Base-by-base conservation (phyloP, 2,888 invertebrate species). In the Xylota sylvarum region DNA sequence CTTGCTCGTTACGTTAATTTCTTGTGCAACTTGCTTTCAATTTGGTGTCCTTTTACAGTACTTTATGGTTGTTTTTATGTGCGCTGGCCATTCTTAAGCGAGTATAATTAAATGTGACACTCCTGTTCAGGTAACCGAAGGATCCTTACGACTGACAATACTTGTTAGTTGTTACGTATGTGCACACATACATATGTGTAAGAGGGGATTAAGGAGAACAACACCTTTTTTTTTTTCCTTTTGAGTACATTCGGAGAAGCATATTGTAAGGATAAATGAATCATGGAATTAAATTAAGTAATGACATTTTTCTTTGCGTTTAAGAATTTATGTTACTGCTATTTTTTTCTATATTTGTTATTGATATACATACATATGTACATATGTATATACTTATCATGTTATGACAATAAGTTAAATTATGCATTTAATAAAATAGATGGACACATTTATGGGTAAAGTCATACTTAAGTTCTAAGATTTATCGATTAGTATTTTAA, bases 1-100 rank as follows among this genome's bases (percentile, higher is more conserved):
- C 69, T 79, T 48, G 69, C 80, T 84, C 84, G 74, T 84, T 84
- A 69, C 80, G 84, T 80, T 84, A 84, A 84, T 84, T 84, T 84
- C 80, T 80, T 84, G 74, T 74, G 84, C 69, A 58, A 80, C 56
- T 79, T 84, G 67, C 84, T 84, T 80, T 84, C 80, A 84, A 80
- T 80, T 84, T 74, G 67, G 74, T 84, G 84, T 80, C 74, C 79
- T 84, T 84, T 80, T 74, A 74, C 80, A 48, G 73, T 74, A 65
- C 80, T 84, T 84, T 80, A 84, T 74, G 69, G 62, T 12, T 64
- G 64, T 52, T 69, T 64, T 74, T 74, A 62, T 84, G 64, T 56
- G 69, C n/a, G 69, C 9, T 30, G 74, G 80, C 74, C 43, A 79
- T 69, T 79, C 74, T 84, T 80, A 74, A 74, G 80, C 62, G 80